Conservation (phyloP, 2,797 vertebrate genomes). For the Sebastes kiyomatsui region DNA sequence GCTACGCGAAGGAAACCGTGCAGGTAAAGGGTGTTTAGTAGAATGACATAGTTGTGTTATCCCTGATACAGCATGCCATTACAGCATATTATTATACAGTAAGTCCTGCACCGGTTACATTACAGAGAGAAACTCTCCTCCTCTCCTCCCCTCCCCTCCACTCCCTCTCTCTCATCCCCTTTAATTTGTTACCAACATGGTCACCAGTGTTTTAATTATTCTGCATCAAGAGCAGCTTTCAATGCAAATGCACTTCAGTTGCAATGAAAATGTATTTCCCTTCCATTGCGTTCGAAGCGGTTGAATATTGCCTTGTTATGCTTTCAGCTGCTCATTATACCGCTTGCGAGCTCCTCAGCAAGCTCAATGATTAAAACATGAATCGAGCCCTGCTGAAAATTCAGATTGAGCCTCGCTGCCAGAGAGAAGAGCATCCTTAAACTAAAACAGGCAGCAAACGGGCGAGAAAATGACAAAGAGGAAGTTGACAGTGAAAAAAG, state of each 20-base stretch:
- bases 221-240: slow-evolving; percentile 58
- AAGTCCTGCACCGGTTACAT: slow-evolving; percentile 24
- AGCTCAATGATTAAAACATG: slow-evolving; percentile 77
- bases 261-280: slow-evolving; percentile 58
- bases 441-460: slow-evolving; percentile 25
- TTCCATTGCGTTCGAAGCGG: slow-evolving; percentile 44
- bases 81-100: slow-evolving; percentile 15
- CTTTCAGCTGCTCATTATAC: slow-evolving; percentile 75
- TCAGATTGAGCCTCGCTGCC: slow-evolving; percentile 42
- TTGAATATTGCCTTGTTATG: slow-evolving; percentile 65
- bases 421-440: slow-evolving; percentile 29
- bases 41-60: slow-evolving; percentile 2
- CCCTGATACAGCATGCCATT: slow-evolving; percentile 3
- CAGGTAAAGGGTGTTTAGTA: slow-evolving; percentile 7
- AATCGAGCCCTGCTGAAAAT: slow-evolving; percentile 62
- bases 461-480: slow-evolving; percentile 6
- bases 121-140: not conserved
- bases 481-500: not conserved
- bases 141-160: not conserved
- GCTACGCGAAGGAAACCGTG: not conserved
- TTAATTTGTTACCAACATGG: slow-evolving; percentile 61
- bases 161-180: slow-evolving; percentile 21
- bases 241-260: slow-evolving; percentile 62
- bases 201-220: slow-evolving; percentile 70
- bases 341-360: slow-evolving; percentile 43